Evolutionary conservation across 2,888 invertebrate species (phyloP).

Genomic region (Cacoxenus indagator): DNA sequence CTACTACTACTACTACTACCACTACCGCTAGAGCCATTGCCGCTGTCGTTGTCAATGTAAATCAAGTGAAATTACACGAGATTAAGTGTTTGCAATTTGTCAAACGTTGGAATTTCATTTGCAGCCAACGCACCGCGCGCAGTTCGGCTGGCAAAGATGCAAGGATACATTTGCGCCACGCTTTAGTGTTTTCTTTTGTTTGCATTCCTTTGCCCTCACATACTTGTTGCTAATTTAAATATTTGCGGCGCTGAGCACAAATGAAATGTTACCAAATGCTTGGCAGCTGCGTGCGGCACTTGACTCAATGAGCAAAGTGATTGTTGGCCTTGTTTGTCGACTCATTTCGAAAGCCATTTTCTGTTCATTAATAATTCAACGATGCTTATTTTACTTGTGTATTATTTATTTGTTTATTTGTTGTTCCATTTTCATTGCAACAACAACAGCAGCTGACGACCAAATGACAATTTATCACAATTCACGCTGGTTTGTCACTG

Average conservation of each 20-base stretch:
- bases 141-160: neutral
- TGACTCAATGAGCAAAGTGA: neutral
- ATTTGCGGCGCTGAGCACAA: constrained; percentile 12
- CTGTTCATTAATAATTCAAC: constrained; percentile 10
- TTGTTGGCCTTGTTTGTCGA: neutral
- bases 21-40: neutral
- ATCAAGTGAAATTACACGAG: constrained; percentile 26
- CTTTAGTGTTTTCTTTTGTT: too few species aligned
- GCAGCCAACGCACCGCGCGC: neutral
- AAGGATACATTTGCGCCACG: constrained; percentile 1
- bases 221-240: constrained; percentile 22
- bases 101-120: constrained; percentile 21
- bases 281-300: neutral
- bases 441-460: neutral
- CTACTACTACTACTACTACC: too few species aligned
- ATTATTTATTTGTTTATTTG: too few species aligned
- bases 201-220: neutral
- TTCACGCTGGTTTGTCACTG: neutral
- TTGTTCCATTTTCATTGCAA: too few species aligned
- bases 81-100: constrained; percentile 28
- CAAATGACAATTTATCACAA: constrained; percentile 9
- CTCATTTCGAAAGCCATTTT: constrained; percentile 9
- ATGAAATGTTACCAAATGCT: constrained; percentile 8
- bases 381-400: neutral
- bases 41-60: constrained; percentile 22